phyloP scores from a whole-genome alignment of 1,140 invertebrate genomes.

The Trichomalopsis sarcophagae region DNA sequence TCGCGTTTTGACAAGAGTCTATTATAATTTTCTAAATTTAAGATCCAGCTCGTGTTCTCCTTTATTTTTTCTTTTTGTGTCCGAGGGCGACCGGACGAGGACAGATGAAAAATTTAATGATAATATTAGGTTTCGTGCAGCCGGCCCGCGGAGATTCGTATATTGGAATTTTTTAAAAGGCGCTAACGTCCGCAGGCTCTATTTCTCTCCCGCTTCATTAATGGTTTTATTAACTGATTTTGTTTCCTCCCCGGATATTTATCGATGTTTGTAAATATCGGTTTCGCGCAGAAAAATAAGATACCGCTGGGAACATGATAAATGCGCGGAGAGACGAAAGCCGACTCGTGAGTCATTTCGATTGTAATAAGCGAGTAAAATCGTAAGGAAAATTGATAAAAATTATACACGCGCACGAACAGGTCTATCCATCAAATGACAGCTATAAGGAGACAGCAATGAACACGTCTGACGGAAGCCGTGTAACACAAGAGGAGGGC shows the following conservation, averaged over 20 bases:
- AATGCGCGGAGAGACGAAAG: not conserved
- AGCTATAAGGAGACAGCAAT: not conserved
- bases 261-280: conserved; percentile 41
- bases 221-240: conserved; percentile 46
- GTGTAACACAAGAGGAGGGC: too few relatives aligned
- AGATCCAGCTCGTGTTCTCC: conserved; percentile 9
- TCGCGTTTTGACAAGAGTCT: conserved; percentile 52
- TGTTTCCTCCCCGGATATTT: conserved; percentile 34
- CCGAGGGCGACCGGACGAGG: conserved; percentile 15
- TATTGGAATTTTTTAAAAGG: conserved; percentile 48
- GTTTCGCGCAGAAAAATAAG: not conserved
- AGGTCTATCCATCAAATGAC: too few relatives aligned
- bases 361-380: too few relatives aligned
- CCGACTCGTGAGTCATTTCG: too few relatives aligned
- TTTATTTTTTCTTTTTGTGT: not conserved
- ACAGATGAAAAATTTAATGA: conserved; percentile 52
- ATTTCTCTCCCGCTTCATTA: not conserved
- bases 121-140: conserved; percentile 49
- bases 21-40: conserved; percentile 54
- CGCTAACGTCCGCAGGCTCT: not conserved
- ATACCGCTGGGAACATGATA: not conserved
- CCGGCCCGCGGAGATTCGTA: conserved; percentile 23
- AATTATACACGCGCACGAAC: too few relatives aligned
- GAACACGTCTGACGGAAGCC: not conserved
- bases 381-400: too few relatives aligned